Conservation (phyloP, 2,888 invertebrate genomes). For the Agonopterix heracliana region DNA sequence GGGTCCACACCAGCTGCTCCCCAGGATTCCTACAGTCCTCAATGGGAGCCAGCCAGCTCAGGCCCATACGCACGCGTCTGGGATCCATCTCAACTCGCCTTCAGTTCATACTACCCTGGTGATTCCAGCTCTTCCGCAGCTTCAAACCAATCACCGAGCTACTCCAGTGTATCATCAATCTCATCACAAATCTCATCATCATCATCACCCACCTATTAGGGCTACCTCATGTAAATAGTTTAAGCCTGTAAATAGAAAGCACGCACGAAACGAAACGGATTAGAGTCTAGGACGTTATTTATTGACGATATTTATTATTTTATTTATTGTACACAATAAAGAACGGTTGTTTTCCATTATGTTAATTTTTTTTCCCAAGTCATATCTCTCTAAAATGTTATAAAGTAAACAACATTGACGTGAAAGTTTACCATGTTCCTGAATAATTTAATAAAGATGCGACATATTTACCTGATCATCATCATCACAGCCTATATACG, state of each 20-base stretch:
- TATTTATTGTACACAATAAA: slow-evolving; percentile 70
- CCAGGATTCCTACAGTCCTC: slow-evolving; percentile 83
- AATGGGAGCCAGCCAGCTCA: slow-evolving; percentile 82
- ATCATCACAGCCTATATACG: too few relatives aligned
- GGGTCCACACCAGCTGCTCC: slow-evolving; percentile 76
- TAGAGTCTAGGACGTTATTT: slow-evolving; percentile 63
- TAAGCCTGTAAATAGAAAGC: slow-evolving; percentile 38
- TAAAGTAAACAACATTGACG: too few relatives aligned
- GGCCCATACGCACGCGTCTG: slow-evolving; percentile 89
- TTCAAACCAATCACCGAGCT: slow-evolving; percentile 72
- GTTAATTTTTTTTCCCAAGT: background rate
- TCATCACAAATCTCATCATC: slow-evolving; percentile 50
- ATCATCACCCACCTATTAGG: slow-evolving; percentile 45
- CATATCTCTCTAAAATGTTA: too few relatives aligned
- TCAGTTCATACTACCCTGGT: slow-evolving; percentile 83
- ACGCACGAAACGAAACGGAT: slow-evolving; percentile 51
- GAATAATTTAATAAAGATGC: too few relatives aligned
- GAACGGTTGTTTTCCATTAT: slow-evolving; percentile 36
- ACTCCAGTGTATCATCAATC: slow-evolving; percentile 66
- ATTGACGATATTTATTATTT: slow-evolving; percentile 62
- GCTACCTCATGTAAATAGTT: slow-evolving; percentile 48
- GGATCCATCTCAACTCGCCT: slow-evolving; percentile 82
- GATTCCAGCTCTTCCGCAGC: slow-evolving; percentile 74
- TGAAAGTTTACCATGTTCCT: too few relatives aligned
- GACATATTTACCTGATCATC: too few relatives aligned